Evolutionary conservation across 2,797 vertebrate genomes (phyloP).

Genomic region (Parauchenoglanis ngamensis): DNA sequence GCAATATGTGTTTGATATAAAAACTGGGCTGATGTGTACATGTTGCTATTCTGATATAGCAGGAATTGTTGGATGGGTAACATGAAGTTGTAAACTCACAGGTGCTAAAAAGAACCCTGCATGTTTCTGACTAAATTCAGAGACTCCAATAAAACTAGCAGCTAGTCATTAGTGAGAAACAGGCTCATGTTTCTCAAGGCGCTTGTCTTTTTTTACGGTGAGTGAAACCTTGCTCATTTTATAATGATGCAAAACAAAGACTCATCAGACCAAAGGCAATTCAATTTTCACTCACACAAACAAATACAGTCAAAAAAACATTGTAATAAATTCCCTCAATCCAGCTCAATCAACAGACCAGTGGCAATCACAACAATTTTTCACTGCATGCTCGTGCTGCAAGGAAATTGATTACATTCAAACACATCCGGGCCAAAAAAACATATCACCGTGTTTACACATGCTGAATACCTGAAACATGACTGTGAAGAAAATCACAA

Average conservation of each 20-base stretch:
- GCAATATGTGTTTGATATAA: background rate
- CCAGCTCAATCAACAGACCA: conserved; percentile 28
- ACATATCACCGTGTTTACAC: background rate
- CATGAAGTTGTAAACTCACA: background rate
- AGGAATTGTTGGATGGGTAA: background rate
- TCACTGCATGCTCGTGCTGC: conserved; percentile 15
- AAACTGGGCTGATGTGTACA: background rate
- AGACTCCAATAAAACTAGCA: background rate
- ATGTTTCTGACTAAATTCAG: conserved; percentile 8
- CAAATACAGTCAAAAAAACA: conserved; percentile 9
- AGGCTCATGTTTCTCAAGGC: background rate
- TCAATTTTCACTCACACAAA: background rate
- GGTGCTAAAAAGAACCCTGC: background rate
- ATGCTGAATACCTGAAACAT: conserved; percentile 87
- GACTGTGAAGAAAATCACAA: conserved; percentile 95
- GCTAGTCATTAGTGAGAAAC: background rate
- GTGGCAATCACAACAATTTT: conserved; percentile 36
- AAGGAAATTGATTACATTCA: background rate
- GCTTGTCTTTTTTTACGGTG: background rate
- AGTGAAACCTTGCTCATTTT: background rate
- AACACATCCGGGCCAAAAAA: conserved; percentile 12
- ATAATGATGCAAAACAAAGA: conserved; percentile 15
- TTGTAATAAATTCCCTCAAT: conserved; percentile 32
- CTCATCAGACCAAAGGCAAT: conserved; percentile 17
- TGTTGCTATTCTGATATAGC: background rate